Conservation (phyloP, 2,797 vertebrate species). For the Acanthurus lineatus region DNA sequence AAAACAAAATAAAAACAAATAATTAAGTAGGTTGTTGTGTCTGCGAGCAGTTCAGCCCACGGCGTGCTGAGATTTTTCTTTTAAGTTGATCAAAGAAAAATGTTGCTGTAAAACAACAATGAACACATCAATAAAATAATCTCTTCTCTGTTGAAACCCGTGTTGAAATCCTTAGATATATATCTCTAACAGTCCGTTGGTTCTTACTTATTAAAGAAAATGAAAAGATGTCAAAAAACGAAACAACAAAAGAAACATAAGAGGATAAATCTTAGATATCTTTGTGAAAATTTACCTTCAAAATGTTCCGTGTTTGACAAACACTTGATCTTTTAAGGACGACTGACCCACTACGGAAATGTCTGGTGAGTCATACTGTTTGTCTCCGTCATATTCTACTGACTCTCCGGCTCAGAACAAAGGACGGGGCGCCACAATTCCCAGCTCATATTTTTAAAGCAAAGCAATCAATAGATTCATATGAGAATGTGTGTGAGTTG, state of each 20-base stretch:
- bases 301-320: conserved; percentile 49
- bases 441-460: conserved; percentile 73
- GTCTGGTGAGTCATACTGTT: conserved; percentile 54
- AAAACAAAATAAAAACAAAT: conserved; percentile 33
- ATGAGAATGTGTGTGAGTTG: conserved; percentile 51
- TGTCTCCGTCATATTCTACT: conserved; percentile 57
- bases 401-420: conserved; percentile 52
- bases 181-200: conserved; percentile 19
- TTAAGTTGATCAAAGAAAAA: conserved; percentile 57
- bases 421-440: conserved; percentile 54
- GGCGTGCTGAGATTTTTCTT: conserved; percentile 45
- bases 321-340: conserved; percentile 64
- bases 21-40: conserved; percentile 11
- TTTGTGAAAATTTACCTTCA: conserved; percentile 29
- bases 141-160: conserved; percentile 9
- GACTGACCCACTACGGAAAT: conserved; percentile 55
- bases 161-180: conserved; percentile 27
- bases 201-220: conserved; percentile 29
- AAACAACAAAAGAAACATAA: conserved; percentile 29
- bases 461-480: conserved; percentile 68
- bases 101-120: conserved; percentile 36
- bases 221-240: conserved; percentile 35
- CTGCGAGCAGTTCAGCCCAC: conserved; percentile 22
- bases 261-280: conserved; percentile 29
- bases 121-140: conserved; percentile 29